phyloP scores from a whole-genome alignment of 2,888 invertebrate genomes.

The Melanostoma mellinum region DNA sequence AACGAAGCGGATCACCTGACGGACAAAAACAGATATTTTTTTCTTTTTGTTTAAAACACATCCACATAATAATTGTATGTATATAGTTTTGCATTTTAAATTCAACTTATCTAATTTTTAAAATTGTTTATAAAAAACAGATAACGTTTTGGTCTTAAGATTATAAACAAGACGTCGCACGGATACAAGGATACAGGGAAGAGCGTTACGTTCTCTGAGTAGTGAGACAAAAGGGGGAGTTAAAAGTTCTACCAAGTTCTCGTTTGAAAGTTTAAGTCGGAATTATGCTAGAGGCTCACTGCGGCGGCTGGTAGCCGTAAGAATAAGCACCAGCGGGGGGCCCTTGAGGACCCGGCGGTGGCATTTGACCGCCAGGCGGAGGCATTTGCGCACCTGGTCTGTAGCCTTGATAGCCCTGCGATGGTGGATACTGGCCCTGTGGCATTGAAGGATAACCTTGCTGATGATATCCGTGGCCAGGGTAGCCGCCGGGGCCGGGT shows the following conservation, averaged over 20 bases:
- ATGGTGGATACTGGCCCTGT: slow-evolving; percentile 85
- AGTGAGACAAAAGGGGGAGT: slow-evolving; percentile 16
- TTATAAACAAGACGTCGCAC: slow-evolving; percentile 46
- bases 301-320: slow-evolving; percentile 90
- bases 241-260: slow-evolving; percentile 27
- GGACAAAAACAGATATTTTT: slow-evolving; percentile 19
- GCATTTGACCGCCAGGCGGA: slow-evolving; percentile 83
- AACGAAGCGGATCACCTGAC: slow-evolving; percentile 29
- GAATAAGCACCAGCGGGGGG: slow-evolving; percentile 90
- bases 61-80: slow-evolving; percentile 29
- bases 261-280: slow-evolving; percentile 27
- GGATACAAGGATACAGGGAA: slow-evolving; percentile 20
- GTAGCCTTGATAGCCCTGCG: slow-evolving; percentile 86
- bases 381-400: slow-evolving; percentile 85
- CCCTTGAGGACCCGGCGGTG: slow-evolving; percentile 86
- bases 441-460: slow-evolving; percentile 85
- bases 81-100: slow-evolving; percentile 54
- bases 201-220: slow-evolving; percentile 44
- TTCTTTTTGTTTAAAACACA: slow-evolving; percentile 53
- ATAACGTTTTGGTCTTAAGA: slow-evolving; percentile 47
- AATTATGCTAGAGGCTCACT: slow-evolving; percentile 75
- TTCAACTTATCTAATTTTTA: slow-evolving; percentile 61
- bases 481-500: slow-evolving; percentile 82
- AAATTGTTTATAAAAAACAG: slow-evolving; percentile 54
- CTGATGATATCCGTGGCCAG: slow-evolving; percentile 83